Evolutionary conservation across 2,797 vertebrate genomes (phyloP), one percentile per base, ranked within the genome.

Genomic region (Coregonus sp.): DNA sequence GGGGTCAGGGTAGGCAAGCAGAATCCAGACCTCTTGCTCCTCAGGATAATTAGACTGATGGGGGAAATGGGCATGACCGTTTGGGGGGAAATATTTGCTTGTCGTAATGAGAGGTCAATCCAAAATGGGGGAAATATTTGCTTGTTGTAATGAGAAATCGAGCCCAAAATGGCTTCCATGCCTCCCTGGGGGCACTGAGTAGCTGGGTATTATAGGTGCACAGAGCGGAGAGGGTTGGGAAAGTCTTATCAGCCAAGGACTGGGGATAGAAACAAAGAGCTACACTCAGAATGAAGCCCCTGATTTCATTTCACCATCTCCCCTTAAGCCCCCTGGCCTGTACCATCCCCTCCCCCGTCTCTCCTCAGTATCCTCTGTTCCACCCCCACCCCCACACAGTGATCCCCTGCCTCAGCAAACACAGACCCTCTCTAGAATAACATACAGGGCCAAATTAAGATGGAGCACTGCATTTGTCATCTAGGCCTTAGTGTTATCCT

Each of bases 361-460:
- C 35, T 50, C n/a, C 31, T 65, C 4, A 37, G 52, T 85, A 61
- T 84, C 40, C 40, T 47, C 40, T 47, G 40, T 47, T 47, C 9
- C 2, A 47, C 40, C 9, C 40, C 9, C 9, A 12, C 9, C 40
- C 0, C 9, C 11, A 11, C 40, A 47, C 40, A 47, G 40, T 11
- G 7, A 47, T 2, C 9, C 40, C 40, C 40, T 7, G 9, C 40
- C 40, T 47, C 40, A 47, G 40, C 40, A 84, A 90, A 86, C 40
- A 91, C 80, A 90, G 87, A 89, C 79, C 78, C 61, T 68, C 61
- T 72, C 72, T 65, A 72, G 67, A 69, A 89, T 83, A 1, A 0
- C 74, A 54, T 85, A 59, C 83, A 81, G 52, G 74, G 86, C 18
- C 80, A 90, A 91, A 91, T 88, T 82, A 89, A 92, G 89, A 93